Percentiles rank a stretch among this genome's conserved stretches.
Conservation (phyloP, 2,113 vertebrate species). For the Piprites chloris region DNA sequence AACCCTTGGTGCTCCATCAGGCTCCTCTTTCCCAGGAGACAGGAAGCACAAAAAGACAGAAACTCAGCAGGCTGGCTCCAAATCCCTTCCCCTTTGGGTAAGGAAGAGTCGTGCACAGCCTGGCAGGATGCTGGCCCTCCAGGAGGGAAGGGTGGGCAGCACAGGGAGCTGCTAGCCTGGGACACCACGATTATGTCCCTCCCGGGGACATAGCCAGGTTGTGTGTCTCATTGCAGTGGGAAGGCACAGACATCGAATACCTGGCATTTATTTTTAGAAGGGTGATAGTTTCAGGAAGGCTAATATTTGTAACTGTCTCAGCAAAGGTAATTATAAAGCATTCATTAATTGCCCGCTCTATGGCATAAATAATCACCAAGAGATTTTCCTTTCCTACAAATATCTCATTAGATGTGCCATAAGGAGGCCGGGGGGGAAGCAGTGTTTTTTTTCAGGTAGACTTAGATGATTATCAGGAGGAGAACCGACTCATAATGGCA, state of each 20-base stretch:
- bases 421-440: background rate
- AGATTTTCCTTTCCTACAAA: background rate
- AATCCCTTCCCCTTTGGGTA: background rate
- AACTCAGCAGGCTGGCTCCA: background rate
- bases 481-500: background rate
- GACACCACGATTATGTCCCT: background rate
- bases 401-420: background rate
- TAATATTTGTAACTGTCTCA: background rate
- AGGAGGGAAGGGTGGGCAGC: background rate
- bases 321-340: background rate
- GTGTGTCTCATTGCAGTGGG: rapidly evolving
- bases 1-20: rapidly evolving
- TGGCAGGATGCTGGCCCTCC: background rate
- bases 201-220: rapidly evolving
- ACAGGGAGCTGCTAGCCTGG: background rate
- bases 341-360: background rate
- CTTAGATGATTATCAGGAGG: background rate
- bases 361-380: background rate
- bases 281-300: background rate
- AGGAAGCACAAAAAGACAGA: background rate
- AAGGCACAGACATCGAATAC: background rate
- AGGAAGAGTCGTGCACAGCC: background rate
- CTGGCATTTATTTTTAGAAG: background rate
- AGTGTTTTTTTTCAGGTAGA: background rate
- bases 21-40: background rate